phyloP scores from a whole-genome alignment of 2,888 invertebrate genomes.

The Mystacides longicornis region DNA sequence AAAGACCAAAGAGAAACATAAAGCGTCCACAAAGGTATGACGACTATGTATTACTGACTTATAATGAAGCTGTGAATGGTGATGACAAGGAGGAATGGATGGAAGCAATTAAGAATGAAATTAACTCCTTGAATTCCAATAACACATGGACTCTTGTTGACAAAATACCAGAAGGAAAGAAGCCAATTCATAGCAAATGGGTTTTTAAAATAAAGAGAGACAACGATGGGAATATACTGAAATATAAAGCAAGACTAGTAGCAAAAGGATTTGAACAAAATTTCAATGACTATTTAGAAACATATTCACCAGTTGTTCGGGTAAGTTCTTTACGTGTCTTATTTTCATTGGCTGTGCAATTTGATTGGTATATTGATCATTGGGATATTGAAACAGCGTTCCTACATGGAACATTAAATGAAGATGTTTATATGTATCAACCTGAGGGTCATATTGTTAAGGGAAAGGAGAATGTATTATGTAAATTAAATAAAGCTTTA shows the following conservation, averaged over 20 bases:
- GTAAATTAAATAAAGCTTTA: too few relatives aligned
- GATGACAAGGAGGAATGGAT: neutral
- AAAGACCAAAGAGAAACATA: neutral
- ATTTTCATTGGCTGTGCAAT: neutral
- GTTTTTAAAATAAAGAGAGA: neutral
- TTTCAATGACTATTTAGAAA: neutral
- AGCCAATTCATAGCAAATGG: neutral
- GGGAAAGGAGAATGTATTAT: neutral
- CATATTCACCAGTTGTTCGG: neutral
- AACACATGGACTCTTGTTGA: neutral
- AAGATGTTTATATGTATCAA: neutral
- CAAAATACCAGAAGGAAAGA: neutral
- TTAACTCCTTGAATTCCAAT: neutral
- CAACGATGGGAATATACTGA: neutral
- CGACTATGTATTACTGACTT: neutral
- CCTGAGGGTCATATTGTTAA: neutral
- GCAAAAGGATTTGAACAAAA: neutral
- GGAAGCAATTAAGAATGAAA: neutral
- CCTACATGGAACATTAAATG: neutral
- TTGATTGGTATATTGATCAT: neutral
- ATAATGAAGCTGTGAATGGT: neutral
- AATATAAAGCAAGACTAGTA: conserved; percentile 1
- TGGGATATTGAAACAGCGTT: neutral
- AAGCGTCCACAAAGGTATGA: neutral
- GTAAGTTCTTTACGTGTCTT: neutral